These are phyloP conservation scores for Panopea generosa DNA, from an alignment of 2,888 invertebrate species.

Conservation along the genomic window DNA sequence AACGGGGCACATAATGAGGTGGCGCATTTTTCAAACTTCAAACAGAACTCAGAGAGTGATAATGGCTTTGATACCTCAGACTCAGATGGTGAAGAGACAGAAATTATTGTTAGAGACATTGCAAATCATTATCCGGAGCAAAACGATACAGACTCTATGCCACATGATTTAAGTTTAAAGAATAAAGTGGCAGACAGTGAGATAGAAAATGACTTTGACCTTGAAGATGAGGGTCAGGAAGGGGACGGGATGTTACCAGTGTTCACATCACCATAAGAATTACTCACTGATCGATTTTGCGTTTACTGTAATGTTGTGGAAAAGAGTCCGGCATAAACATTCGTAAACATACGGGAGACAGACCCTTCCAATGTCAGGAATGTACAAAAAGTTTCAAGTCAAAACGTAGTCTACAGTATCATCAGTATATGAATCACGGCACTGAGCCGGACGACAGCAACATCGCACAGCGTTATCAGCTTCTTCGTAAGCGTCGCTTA, in stretches of 20 bases:
- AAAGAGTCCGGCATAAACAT: slow-evolving; percentile 82
- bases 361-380: slow-evolving; percentile 78
- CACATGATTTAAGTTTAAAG: slow-evolving; percentile 48
- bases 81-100: slow-evolving; percentile 1
- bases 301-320: slow-evolving; percentile 80
- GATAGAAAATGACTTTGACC: slow-evolving; percentile 14
- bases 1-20: slow-evolving; percentile 11
- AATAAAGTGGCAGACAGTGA: slow-evolving; percentile 26
- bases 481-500: slow-evolving; percentile 55
- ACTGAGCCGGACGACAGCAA: slow-evolving; percentile 45
- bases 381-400: slow-evolving; percentile 82
- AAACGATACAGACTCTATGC: slow-evolving; percentile 17
- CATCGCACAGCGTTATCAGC: slow-evolving; percentile 58
- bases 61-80: slow-evolving; percentile 15
- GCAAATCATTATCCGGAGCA: not conserved
- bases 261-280: slow-evolving; percentile 26
- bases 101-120: not conserved
- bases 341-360: slow-evolving; percentile 81
- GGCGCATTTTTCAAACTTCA: too few relatives aligned
- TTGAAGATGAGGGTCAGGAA: slow-evolving; percentile 12
- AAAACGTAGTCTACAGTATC: slow-evolving; percentile 81
- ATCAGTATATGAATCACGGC: slow-evolving; percentile 58
- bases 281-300: slow-evolving; percentile 72
- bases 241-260: slow-evolving; percentile 9
- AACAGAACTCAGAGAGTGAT: not conserved